A percentile compares a stretch with the other conserved stretches of the same genome.
Evolutionary conservation across 2,113 vertebrate species (phyloP).

Genomic region (Upupa epops): DNA sequence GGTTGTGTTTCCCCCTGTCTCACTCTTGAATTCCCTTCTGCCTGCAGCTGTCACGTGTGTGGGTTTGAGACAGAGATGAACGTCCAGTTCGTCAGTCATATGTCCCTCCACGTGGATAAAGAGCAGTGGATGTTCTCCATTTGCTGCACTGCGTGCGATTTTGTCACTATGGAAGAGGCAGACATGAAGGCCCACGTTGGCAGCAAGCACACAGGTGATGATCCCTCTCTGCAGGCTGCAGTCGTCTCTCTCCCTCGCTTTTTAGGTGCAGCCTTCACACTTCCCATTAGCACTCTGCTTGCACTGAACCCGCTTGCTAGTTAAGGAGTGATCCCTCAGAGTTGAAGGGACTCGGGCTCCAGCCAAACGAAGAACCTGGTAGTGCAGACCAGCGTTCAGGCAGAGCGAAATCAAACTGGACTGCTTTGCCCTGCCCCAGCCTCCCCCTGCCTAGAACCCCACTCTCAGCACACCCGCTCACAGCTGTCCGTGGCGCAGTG

Average conservation of each 20-base stretch:
- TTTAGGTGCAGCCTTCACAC: conserved; percentile 50
- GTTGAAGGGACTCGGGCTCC: conserved; percentile 37
- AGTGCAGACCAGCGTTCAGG: conserved; percentile 37
- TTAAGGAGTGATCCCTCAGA: conserved; percentile 45
- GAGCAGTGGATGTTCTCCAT: conserved; percentile 99
- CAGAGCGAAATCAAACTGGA: conserved; percentile 26
- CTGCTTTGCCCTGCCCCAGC: conserved; percentile 1
- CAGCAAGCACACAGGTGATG: conserved; percentile 89
- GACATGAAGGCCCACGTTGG: conserved; percentile 94
- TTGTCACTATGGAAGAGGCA: conserved; percentile 93
- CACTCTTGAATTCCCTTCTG: conserved; percentile 12
- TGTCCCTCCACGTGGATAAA: conserved; percentile 98
- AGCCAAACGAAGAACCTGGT: conserved; percentile 46
- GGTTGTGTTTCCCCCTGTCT: background rate
- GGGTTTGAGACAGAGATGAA: conserved; percentile 99
- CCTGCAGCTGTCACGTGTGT: conserved; percentile 93
- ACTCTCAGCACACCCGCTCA: background rate
- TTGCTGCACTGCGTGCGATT: conserved; percentile 93
- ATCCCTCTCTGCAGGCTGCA: background rate
- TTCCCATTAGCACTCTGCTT: conserved; percentile 39
- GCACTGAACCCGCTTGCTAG: conserved; percentile 38
- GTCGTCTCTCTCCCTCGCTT: conserved; percentile 17
- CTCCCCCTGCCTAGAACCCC: background rate
- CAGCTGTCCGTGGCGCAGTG: background rate
- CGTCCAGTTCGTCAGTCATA: conserved; percentile 98